Percentiles rank a stretch among this genome's conserved stretches.
Conservation (phyloP, 2,797 vertebrate species). For the Hephaestus fuliginosus region DNA sequence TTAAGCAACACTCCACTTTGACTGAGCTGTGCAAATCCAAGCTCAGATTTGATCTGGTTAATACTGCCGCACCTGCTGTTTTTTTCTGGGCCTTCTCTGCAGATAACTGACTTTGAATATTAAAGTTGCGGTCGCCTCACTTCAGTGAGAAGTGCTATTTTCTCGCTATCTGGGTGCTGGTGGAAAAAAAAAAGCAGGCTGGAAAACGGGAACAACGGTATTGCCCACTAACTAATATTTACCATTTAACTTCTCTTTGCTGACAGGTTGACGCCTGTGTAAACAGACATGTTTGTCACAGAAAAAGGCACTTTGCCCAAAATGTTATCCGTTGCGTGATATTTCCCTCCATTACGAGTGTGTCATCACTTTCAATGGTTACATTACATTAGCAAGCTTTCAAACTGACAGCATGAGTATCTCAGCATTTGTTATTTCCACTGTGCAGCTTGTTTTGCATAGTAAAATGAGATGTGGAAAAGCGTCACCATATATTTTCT, state of each 20-base stretch:
- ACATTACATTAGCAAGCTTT: background rate
- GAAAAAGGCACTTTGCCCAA: background rate
- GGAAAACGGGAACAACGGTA: slow-evolving; percentile 23
- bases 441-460: slow-evolving; percentile 10
- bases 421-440: background rate
- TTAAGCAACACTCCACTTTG: background rate
- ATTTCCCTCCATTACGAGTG: background rate
- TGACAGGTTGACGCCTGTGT: background rate
- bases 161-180: background rate
- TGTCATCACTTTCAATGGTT: background rate
- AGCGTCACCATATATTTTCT: slow-evolving; percentile 19
- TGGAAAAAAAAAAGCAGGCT: slow-evolving; percentile 2
- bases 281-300: background rate
- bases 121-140: slow-evolving; percentile 16
- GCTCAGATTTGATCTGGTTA: background rate
- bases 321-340: background rate
- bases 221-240: background rate
- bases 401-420: background rate
- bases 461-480: slow-evolving; percentile 15
- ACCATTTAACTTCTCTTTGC: slow-evolving; percentile 9
- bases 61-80: slow-evolving; percentile 2
- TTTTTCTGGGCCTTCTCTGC: slow-evolving; percentile 13
- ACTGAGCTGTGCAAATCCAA: background rate
- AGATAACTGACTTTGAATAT: slow-evolving; percentile 19
- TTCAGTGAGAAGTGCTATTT: slow-evolving; percentile 11